Conservation (phyloP, 2,797 vertebrate genomes). For the Pipistrellus pygmaeus region DNA sequence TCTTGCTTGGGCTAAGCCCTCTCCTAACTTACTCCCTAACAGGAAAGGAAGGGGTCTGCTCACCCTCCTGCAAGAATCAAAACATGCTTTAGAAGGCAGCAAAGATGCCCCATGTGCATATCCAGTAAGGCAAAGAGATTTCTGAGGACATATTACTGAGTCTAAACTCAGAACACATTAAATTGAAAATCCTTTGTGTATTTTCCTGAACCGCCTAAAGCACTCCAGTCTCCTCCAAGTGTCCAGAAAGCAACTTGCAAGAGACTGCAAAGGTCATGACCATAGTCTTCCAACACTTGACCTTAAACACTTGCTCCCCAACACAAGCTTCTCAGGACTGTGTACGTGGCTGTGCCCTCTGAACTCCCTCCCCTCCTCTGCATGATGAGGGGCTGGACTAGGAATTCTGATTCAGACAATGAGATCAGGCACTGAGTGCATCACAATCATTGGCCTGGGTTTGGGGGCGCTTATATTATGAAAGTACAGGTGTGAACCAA, state of each 20-base stretch:
- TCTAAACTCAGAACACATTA: no score
- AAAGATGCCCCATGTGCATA: no score
- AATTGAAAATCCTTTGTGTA: no score
- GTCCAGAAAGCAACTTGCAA: not conserved
- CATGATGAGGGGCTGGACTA: not conserved
- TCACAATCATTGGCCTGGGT: accelerated
- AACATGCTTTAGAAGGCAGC: no score
- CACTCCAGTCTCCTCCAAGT: no score
- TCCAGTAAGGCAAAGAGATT: no score
- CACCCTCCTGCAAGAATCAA: not conserved
- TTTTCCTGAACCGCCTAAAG: no score
- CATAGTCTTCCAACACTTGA: not conserved
- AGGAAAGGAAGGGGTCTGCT: not conserved
- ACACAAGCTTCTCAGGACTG: not conserved
- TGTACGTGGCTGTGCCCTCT: no score
- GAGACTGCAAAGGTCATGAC: not conserved
- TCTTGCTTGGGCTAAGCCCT: not conserved
- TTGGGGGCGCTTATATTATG: not conserved
- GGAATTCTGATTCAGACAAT: not conserved
- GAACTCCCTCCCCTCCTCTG: not conserved
- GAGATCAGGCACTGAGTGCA: no score
- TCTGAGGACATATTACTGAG: no score
- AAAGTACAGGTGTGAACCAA: not conserved
- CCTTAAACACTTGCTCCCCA: not conserved
- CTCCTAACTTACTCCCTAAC: not conserved